These are phyloP conservation scores for Drosophila dunni DNA, from an alignment of 1,140 invertebrate species.

Conservation along the genomic window DNA sequence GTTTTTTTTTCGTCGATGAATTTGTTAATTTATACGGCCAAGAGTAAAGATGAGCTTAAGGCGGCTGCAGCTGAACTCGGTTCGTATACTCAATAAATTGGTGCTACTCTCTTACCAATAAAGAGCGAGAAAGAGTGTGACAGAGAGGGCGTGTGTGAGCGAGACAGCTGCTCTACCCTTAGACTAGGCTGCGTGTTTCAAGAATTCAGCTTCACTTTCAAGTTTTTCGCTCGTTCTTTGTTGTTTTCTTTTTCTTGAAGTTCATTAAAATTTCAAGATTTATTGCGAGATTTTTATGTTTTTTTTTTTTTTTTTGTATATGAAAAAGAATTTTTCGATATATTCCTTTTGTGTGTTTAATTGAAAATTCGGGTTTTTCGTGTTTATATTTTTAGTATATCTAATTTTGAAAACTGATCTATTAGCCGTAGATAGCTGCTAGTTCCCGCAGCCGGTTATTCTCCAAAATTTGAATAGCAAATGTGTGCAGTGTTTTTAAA, in stretches of 20 bases:
- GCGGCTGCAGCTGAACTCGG: slow-evolving; percentile 47
- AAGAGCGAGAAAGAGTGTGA: background rate
- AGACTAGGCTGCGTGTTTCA: slow-evolving; percentile 60
- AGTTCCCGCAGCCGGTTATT: slow-evolving; percentile 37
- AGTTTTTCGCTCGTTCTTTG: slow-evolving; percentile 39
- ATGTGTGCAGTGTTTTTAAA: slow-evolving; percentile 39
- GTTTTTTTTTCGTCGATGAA: slow-evolving; percentile 51
- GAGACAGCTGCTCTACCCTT: slow-evolving; percentile 31
- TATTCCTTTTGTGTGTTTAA: slow-evolving; percentile 67
- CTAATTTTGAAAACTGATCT: slow-evolving; percentile 75
- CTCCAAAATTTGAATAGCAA: slow-evolving; percentile 49
- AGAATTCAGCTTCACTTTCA: slow-evolving; percentile 77
- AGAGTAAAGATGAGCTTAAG: slow-evolving; percentile 66
- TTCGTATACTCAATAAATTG: slow-evolving; percentile 72
- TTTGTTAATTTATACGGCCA: slow-evolving; percentile 78
- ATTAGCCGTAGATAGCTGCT: slow-evolving; percentile 58
- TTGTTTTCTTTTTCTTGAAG: background rate
- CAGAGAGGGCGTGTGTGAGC: slow-evolving; percentile 13
- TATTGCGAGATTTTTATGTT: slow-evolving; percentile 39
- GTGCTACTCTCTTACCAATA: slow-evolving; percentile 19
- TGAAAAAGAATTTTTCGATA: slow-evolving; percentile 56
- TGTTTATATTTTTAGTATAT: slow-evolving; percentile 65
- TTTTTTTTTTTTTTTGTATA: slow-evolving; percentile 47
- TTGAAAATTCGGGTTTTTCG: slow-evolving; percentile 82
- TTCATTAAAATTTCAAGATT: slow-evolving; percentile 73